phyloP scores from a whole-genome alignment of 2,113 vertebrate genomes.

The Gallinago jamesoni region DNA sequence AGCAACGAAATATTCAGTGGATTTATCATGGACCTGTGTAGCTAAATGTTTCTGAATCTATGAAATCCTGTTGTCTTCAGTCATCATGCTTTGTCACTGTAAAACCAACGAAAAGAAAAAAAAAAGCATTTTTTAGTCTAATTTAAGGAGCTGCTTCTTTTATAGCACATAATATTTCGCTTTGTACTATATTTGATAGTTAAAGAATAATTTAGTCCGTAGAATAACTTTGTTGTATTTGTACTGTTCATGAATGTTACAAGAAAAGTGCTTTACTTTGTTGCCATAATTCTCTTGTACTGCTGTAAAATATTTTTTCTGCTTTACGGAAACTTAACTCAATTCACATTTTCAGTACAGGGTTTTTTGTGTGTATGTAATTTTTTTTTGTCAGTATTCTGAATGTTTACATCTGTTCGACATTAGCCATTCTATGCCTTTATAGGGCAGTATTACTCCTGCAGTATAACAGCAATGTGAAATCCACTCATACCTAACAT shows the following conservation, averaged over 20 bases:
- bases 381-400: constrained; percentile 78
- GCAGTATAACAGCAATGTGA: constrained; percentile 77
- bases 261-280: constrained; percentile 82
- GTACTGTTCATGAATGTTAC: constrained; percentile 83
- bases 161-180: constrained; percentile 82
- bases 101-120: constrained; percentile 58
- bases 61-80: constrained; percentile 66
- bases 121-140: constrained; percentile 75
- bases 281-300: constrained; percentile 80
- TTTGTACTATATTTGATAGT: constrained; percentile 84
- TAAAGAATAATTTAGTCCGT: constrained; percentile 78
- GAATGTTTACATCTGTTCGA: constrained; percentile 85
- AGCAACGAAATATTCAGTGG: constrained; percentile 42
- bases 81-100: constrained; percentile 76
- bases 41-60: constrained; percentile 73
- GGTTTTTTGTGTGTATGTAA: constrained; percentile 44
- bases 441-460: constrained; percentile 74
- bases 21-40: constrained; percentile 68
- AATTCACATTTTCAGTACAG: constrained; percentile 70
- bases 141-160: constrained; percentile 85
- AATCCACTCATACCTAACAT: constrained; percentile 66
- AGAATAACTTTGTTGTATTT: constrained; percentile 79
- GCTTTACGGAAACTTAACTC: constrained; percentile 71
- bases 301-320: constrained; percentile 76
- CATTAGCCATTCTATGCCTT: constrained; percentile 82